These are phyloP conservation scores for Labroides dimidiatus DNA, from an alignment of 2,797 vertebrate species.

Conservation along the genomic window DNA sequence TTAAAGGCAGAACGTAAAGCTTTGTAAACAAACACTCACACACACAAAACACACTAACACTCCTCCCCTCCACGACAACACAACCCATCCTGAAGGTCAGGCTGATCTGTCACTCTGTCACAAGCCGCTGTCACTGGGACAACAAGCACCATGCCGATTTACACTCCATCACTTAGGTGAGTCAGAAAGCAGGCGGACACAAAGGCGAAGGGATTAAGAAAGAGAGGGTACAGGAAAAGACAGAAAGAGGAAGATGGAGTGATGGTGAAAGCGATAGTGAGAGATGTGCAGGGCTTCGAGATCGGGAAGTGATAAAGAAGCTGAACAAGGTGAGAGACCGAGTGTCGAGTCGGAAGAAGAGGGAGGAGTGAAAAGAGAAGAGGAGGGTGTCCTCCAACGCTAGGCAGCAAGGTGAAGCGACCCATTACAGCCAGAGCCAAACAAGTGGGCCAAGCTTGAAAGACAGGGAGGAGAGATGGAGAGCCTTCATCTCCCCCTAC, in stretches of 20 bases:
- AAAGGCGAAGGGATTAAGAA: conserved; percentile 41
- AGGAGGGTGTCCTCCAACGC: conserved; percentile 72
- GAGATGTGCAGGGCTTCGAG: conserved; percentile 48
- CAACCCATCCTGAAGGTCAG: conserved; percentile 73
- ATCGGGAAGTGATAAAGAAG: conserved; percentile 42
- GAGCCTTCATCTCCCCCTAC: conserved; percentile 50
- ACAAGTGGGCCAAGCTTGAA: conserved; percentile 68
- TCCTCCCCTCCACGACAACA: conserved; percentile 16
- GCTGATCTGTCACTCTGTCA: conserved; percentile 78
- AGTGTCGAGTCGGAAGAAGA: not conserved
- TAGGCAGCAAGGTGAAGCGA: conserved; percentile 81
- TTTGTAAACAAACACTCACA: conserved; percentile 26
- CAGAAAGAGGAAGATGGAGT: conserved; percentile 20
- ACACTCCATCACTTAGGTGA: conserved; percentile 76
- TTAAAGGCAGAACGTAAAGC: not conserved
- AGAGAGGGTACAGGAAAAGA: conserved; percentile 25
- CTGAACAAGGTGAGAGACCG: conserved; percentile 33
- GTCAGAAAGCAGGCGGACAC: conserved; percentile 50
- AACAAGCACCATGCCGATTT: conserved; percentile 77
- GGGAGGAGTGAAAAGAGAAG: conserved; percentile 27
- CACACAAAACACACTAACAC: conserved; percentile 13
- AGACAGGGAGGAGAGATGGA: conserved; percentile 65
- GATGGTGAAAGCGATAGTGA: conserved; percentile 45
- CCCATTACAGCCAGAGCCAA: conserved; percentile 77
- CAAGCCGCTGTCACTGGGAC: conserved; percentile 76